phyloP scores from a whole-genome alignment of 2,113 vertebrate genomes.

The Vulpes lagopus region DNA sequence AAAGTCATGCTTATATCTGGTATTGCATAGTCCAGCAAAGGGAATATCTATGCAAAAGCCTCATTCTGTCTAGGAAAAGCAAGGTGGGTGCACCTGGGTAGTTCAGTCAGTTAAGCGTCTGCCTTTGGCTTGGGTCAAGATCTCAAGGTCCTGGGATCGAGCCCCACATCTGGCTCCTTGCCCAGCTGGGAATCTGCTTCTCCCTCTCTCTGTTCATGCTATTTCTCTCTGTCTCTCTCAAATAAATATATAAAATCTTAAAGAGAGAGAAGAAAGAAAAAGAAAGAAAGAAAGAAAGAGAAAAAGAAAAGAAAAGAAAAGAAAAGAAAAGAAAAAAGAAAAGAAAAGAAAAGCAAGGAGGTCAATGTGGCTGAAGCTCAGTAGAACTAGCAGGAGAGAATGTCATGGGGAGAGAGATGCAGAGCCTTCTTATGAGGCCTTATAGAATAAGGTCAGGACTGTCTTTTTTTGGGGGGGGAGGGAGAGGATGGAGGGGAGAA shows the following conservation, averaged over 20 bases:
- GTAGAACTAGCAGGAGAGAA: background rate
- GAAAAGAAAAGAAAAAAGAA: background rate
- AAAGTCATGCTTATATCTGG: background rate
- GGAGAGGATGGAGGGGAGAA: background rate
- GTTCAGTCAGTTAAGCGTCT: too few species aligned
- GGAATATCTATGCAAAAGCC: background rate
- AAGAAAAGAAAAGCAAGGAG: background rate
- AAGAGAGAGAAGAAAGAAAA: too few species aligned
- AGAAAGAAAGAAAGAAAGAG: too few species aligned
- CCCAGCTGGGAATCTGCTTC: too few species aligned
- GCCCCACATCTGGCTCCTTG: too few species aligned
- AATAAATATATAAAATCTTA: too few species aligned
- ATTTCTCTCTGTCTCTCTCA: too few species aligned
- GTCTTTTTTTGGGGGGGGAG: fast-evolving
- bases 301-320: too few species aligned
- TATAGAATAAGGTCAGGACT: background rate
- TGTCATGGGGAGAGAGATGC: background rate
- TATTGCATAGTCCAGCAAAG: background rate
- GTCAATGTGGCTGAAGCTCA: background rate
- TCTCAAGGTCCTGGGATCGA: too few species aligned
- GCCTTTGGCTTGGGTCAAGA: too few species aligned
- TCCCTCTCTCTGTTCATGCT: too few species aligned
- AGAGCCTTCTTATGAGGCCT: background rate
- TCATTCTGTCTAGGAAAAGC: constrained; percentile 1
- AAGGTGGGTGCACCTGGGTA: background rate